A percentile compares a stretch with the other conserved stretches of the same genome.
Evolutionary conservation across 2,888 invertebrate species (phyloP).

Genomic region (Allophyes oxyacanthae): DNA sequence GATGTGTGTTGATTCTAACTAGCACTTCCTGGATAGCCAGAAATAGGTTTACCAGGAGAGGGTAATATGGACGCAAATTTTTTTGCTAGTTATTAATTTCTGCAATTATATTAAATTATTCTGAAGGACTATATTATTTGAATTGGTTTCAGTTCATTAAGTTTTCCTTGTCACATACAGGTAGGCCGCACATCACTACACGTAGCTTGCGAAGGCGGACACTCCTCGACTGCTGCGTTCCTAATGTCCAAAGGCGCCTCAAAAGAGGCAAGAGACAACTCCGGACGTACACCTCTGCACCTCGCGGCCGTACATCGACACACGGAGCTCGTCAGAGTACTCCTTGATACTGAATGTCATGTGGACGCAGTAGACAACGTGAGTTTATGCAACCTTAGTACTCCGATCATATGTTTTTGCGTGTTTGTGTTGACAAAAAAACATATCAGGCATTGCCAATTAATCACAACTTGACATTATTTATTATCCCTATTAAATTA

Average conservation of each 20-base stretch:
- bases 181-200: slow-evolving; percentile 91
- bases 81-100: no score
- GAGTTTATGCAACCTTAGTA: slow-evolving; percentile 64
- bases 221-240: slow-evolving; percentile 89
- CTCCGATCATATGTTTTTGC: slow-evolving; percentile 28
- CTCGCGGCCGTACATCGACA: slow-evolving; percentile 93
- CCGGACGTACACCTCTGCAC: slow-evolving; percentile 93
- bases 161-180: slow-evolving; percentile 54
- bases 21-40: no score
- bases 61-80: no score
- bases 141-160: no score
- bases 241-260: slow-evolving; percentile 90
- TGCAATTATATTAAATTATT: no score
- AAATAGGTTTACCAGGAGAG: no score
- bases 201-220: slow-evolving; percentile 92
- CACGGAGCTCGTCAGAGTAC: slow-evolving; percentile 91
- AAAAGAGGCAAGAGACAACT: slow-evolving; percentile 91
- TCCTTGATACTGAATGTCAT: slow-evolving; percentile 91
- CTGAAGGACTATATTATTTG: no score
- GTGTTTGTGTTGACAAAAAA: slow-evolving; percentile 22
- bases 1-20: no score
- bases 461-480: no score
- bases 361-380: slow-evolving; percentile 87
- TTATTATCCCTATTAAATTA: no score
- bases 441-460: no score